A percentile compares a stretch with the other conserved stretches of the same genome.
Conservation (phyloP, 2,113 vertebrate species). For the Nestor notabilis region DNA sequence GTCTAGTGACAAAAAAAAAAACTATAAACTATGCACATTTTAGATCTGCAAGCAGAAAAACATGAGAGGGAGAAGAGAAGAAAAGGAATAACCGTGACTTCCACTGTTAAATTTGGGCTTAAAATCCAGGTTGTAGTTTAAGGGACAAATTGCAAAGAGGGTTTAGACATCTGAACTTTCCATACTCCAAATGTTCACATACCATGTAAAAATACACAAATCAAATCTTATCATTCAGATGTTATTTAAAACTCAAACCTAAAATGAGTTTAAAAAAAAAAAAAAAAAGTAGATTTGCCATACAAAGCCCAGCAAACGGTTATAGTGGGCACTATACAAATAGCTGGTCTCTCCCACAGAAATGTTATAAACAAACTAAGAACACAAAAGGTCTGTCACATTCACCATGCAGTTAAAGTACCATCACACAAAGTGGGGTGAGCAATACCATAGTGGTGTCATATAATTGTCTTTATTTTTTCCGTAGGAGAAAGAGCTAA, state of each 20-base stretch:
- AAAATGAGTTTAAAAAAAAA: not conserved
- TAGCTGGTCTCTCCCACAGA: not conserved
- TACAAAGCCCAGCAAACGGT: not conserved
- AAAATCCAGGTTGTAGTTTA: not conserved
- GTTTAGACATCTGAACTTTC: not conserved
- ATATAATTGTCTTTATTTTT: not conserved
- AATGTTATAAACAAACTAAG: not conserved
- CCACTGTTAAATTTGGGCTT: not conserved
- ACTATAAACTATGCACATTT: fast-evolving
- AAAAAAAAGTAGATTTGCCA: not conserved
- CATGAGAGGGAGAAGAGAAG: not conserved
- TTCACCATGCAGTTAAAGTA: not conserved
- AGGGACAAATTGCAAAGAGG: not conserved
- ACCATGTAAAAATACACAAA: not conserved
- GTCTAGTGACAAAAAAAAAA: not conserved
- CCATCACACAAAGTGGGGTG: not conserved
- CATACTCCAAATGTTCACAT: not conserved
- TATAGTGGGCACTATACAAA: not conserved
- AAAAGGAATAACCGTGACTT: not conserved
- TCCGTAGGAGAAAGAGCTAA: not conserved
- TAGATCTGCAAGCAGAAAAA: not conserved
- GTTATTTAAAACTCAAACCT: not conserved
- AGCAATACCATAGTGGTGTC: not conserved
- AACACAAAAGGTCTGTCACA: not conserved
- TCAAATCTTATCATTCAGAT: not conserved